Conservation (phyloP, 2,888 invertebrate genomes). For the Anoncus sp. region DNA sequence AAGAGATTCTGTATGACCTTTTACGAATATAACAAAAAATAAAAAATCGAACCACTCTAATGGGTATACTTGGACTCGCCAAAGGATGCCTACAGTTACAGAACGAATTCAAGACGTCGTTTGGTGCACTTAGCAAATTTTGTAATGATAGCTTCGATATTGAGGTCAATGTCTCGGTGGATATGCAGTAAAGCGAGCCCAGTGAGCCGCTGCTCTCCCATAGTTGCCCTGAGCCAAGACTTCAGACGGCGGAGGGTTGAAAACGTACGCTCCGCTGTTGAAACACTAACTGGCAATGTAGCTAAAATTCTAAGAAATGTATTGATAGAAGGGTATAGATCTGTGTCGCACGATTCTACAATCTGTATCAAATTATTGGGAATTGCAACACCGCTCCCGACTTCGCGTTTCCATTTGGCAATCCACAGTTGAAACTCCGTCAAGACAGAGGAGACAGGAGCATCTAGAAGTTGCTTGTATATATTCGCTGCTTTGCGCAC, state of each 20-base stretch:
- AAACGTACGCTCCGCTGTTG: constrained; percentile 64
- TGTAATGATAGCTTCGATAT: too few species aligned
- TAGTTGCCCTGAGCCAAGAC: constrained; percentile 65
- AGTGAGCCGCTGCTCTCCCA: constrained; percentile 63
- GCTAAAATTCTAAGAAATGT: constrained; percentile 55
- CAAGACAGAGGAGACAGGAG: too few species aligned
- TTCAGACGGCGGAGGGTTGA: constrained; percentile 67
- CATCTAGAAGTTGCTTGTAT: too few species aligned
- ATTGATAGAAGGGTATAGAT: constrained; percentile 58
- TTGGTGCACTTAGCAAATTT: too few species aligned
- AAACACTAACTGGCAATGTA: constrained; percentile 65
- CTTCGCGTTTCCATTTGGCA: constrained; percentile 35
- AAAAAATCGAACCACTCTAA: too few species aligned
- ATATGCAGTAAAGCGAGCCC: constrained; percentile 54
- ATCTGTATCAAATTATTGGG: constrained; percentile 65
- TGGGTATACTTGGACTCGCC: too few species aligned
- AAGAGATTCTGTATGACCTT: too few species aligned
- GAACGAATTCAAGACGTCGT: too few species aligned
- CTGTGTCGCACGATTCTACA: constrained; percentile 60
- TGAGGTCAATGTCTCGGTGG: constrained; percentile 42
- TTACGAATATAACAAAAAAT: too few species aligned
- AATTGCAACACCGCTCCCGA: constrained; percentile 31
- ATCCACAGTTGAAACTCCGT: constrained; percentile 48
- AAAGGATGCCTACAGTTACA: too few species aligned
- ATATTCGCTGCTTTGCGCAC: too few species aligned